Evolutionary conservation across 2,888 invertebrate species (phyloP).

Genomic region (Stenoptilia bipunctidactyla): DNA sequence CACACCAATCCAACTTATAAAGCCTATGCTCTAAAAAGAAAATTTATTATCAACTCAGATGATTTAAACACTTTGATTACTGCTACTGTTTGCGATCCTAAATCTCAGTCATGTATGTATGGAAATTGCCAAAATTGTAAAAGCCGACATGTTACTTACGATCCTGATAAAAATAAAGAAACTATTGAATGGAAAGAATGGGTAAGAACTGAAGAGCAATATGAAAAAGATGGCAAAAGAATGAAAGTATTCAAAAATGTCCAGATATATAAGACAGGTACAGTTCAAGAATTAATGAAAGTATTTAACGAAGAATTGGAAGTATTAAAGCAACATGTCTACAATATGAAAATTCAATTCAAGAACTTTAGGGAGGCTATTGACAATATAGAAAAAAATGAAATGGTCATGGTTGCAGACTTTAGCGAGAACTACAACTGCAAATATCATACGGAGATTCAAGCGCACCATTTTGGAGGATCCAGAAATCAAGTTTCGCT

Average conservation of each 20-base stretch:
- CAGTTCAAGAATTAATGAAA: background rate
- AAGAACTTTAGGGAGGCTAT: conserved; percentile 10
- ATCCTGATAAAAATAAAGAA: conserved; percentile 3
- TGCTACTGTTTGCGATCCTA: conserved; percentile 11
- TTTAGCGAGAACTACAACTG: conserved; percentile 30
- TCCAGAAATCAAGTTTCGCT: conserved; percentile 25
- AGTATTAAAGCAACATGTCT: conserved; percentile 9
- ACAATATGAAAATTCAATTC: conserved; percentile 13
- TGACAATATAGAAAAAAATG: conserved; percentile 8
- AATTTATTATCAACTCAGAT: conserved; percentile 3
- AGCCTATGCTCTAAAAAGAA: conserved; percentile 1
- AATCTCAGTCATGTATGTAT: conserved; percentile 10
- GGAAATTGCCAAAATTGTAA: conserved; percentile 8
- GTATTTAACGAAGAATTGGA: too few species aligned
- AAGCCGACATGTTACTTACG: background rate
- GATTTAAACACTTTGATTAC: conserved; percentile 6
- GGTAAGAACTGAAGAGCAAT: conserved; percentile 4
- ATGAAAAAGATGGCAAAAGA: conserved; percentile 9
- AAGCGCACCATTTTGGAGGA: conserved; percentile 30
- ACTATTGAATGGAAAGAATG: conserved; percentile 10
- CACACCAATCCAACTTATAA: conserved; percentile 11
- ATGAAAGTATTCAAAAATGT: conserved; percentile 8
- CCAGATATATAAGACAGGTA: conserved; percentile 4
- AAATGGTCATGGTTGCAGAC: conserved; percentile 16
- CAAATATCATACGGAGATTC: conserved; percentile 24